Evolutionary conservation across 2,888 invertebrate species (phyloP), one percentile per base, ranked within the genome.

Genomic region (Acronicta alni): DNA sequence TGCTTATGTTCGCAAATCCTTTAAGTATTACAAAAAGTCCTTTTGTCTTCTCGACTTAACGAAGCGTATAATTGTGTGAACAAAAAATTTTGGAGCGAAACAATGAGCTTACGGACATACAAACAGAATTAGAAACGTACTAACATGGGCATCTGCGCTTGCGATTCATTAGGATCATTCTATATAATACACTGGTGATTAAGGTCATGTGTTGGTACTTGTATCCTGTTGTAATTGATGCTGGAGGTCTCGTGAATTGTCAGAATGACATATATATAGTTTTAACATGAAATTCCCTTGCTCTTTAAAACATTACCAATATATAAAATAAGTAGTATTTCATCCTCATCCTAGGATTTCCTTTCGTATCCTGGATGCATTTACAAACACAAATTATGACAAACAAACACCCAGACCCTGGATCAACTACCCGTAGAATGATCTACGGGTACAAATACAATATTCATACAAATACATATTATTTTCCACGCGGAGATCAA

Each of bases 11-110:
- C 48, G 80, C 83, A 83, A 86, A 85, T 84, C 82, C 81, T 81
- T 80, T 83, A 77, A 80, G 79, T 59, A 66, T 49, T 43, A 76
- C 76, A 86, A 84, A 84, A 84, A 85, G 77, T 74, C 73, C 77
- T 79, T 81, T 82, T 87, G 80, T 83, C 83, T 83, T 82, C 70
- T 83, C 67, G 78, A 74, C 74, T 74, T 82, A 85, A 83, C 81
- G 84, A 87, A 80, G 78, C 73, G 62, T 72, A 73, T 82, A 84
- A 84, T 80, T 76, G 75, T 73, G 48, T 37, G 64, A 59, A 63
- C 75, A 75, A 83, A 85, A 84, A 83, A 80, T 56, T 65, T 66
- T 54, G 62, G 55, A 75, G 43, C 53, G 60, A 72, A 75, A 79
- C 77, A 81, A 79, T 80, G 61, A 72, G 72, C 76, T 76, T 71